Base-by-base conservation (phyloP, 2,888 invertebrate species). In the Heteropelma amictum region DNA sequence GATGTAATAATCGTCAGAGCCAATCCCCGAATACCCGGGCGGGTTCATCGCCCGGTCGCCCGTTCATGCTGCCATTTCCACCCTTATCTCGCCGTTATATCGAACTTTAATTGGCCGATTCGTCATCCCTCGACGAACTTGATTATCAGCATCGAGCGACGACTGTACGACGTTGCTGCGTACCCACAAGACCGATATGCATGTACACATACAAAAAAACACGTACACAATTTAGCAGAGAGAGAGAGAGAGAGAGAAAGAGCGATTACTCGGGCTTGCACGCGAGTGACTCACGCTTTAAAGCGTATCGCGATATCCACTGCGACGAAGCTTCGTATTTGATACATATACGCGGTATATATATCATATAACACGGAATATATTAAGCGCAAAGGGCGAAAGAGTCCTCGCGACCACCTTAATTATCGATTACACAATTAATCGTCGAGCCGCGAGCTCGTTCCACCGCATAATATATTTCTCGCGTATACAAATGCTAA, bases 51-150 rank as follows among this genome's bases (percentile, higher is more conserved):
- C 56, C 77, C 79, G 63, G 56, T 70, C 69, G 73, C 49, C 68
- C 63, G 53, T 53, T 26, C 49, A n/a, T n/a, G n/a, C n/a, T n/a
- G n/a, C n/a, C n/a, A n/a, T n/a, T 49, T 81, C 71, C 73, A 79
- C 78, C 77, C 84, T 87, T 87, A 88, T 88, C 88, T 82, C 80
- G 77, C 79, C 82, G 80, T 82, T 83, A 85, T 86, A 88, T 88
- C 86, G 85, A 83, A 84, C 86, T 87, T 86, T 88, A 88, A 88
- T 89, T 89, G 87, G 86, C 81, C 86, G 86, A 88, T 89, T 89
- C 88, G 88, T 88, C 88, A 89, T 89, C 85, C 85, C 84, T 83
- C 83, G 82, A 85, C 84, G 86, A 88, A 86, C 87, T 87, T 86
- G 87, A 88, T 88, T 88, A 89, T 88, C 87, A 87, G 85, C 81